phyloP scores from a whole-genome alignment of 2,797 vertebrate species.

The Glossophaga mutica region DNA sequence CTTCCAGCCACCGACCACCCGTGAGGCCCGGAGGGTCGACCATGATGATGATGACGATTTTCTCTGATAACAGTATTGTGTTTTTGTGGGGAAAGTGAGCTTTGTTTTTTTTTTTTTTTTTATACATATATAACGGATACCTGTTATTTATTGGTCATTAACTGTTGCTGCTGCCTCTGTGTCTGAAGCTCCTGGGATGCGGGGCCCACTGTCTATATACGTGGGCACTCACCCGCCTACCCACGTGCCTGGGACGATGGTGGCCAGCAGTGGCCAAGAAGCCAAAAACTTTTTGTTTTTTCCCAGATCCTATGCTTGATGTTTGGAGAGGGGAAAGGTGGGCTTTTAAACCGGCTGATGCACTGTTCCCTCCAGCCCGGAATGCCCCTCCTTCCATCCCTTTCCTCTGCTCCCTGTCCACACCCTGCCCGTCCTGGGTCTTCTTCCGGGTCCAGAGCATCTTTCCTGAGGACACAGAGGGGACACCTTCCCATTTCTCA shows the following conservation, averaged over 20 bases:
- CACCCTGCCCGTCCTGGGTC: fast-evolving
- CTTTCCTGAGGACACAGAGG: not conserved
- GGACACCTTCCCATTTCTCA: not conserved
- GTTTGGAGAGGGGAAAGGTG: conserved; percentile 64
- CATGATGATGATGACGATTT: not conserved
- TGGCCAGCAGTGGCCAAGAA: conserved; percentile 78
- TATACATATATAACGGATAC: conserved; percentile 66
- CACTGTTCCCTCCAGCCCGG: not conserved
- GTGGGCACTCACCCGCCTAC: conserved; percentile 55
- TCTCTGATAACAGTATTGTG: conserved; percentile 79
- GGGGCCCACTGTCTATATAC: conserved; percentile 73
- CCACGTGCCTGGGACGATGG: conserved; percentile 51
- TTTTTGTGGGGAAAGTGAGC: conserved; percentile 75
- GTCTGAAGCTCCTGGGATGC: conserved; percentile 60
- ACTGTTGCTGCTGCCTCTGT: conserved; percentile 78
- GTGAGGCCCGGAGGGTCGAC: conserved; percentile 53
- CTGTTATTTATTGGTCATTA: conserved; percentile 84
- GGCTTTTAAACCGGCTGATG: conserved; percentile 14
- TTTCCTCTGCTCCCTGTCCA: not conserved
- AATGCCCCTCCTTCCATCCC: not conserved
- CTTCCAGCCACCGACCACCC: conserved; percentile 40
- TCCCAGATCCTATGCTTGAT: conserved; percentile 41
- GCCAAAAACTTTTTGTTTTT: conserved; percentile 77
- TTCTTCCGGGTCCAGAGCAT: not conserved
- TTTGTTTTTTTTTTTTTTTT: conserved; percentile 67